Percentiles rank a stretch among this genome's conserved stretches.
Conservation (phyloP, 2,888 invertebrate species). For the Lithosia quadra region DNA sequence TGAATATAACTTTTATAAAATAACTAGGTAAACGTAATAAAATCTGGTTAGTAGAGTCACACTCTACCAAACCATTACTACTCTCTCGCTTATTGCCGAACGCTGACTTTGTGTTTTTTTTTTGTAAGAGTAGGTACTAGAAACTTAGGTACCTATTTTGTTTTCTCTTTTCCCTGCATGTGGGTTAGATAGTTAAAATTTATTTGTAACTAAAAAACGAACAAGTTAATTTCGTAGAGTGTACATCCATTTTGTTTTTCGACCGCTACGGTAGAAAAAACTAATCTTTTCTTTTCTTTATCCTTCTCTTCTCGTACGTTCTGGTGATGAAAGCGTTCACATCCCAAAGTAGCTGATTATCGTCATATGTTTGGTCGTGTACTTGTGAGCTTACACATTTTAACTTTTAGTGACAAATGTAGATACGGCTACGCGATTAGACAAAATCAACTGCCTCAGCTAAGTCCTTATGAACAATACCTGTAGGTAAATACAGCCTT, state of each 20-base stretch:
- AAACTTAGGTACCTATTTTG: neutral
- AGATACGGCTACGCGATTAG: neutral
- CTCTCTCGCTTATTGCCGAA: no score
- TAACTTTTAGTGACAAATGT: neutral
- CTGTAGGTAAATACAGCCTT: conserved; percentile 13
- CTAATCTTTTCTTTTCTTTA: neutral
- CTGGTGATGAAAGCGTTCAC: neutral
- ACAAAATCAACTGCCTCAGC: neutral
- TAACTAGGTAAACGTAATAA: neutral
- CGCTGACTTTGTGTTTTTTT: no score
- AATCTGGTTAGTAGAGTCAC: neutral
- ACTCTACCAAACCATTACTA: neutral
- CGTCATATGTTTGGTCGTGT: neutral
- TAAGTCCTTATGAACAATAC: neutral
- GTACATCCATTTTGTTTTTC: neutral
- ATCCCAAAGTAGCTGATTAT: no score
- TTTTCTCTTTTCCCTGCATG: neutral
- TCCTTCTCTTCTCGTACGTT: neutral
- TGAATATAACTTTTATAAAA: neutral
- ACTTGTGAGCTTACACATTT: neutral
- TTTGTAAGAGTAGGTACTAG: no score
- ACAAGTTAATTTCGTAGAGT: neutral
- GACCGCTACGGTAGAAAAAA: neutral
- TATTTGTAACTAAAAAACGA: neutral
- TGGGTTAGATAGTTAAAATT: neutral